phyloP scores from a whole-genome alignment of 2,113 vertebrate species.

The Ramphastos sulfuratus region DNA sequence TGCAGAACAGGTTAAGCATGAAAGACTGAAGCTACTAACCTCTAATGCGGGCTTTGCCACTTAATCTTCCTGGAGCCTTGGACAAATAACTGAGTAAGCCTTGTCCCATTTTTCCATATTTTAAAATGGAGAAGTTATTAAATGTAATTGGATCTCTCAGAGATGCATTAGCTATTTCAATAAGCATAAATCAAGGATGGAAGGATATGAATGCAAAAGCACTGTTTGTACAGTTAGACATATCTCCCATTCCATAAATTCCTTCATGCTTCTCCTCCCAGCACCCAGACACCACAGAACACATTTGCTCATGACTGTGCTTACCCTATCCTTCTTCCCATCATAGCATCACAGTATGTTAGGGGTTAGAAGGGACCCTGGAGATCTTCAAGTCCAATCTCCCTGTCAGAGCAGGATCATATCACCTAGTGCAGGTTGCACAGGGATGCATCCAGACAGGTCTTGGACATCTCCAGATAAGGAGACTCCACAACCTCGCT shows the following conservation, averaged over 20 bases:
- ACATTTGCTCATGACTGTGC: background rate
- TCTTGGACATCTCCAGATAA: too few species aligned
- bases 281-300: background rate
- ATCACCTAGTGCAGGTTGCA: too few species aligned
- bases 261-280: background rate
- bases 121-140: background rate
- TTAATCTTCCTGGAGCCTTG: background rate
- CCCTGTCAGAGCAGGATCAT: too few species aligned
- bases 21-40: background rate
- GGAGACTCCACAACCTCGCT: too few species aligned
- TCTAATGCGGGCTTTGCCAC: background rate
- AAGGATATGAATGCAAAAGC: background rate
- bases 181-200: background rate
- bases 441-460: too few species aligned
- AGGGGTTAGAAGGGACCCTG: too few species aligned
- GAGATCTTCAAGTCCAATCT: too few species aligned
- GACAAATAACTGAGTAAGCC: background rate
- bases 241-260: background rate
- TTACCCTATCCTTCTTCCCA: background rate
- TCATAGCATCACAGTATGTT: too few species aligned
- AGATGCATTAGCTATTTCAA: background rate
- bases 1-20: background rate
- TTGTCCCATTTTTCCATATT: background rate
- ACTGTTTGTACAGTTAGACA: background rate
- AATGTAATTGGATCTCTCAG: background rate